Percentiles rank a stretch among this genome's conserved stretches.
These are phyloP conservation scores for Drosophila incognita DNA, from an alignment of 2,888 invertebrate genomes.

Conservation along the genomic window DNA sequence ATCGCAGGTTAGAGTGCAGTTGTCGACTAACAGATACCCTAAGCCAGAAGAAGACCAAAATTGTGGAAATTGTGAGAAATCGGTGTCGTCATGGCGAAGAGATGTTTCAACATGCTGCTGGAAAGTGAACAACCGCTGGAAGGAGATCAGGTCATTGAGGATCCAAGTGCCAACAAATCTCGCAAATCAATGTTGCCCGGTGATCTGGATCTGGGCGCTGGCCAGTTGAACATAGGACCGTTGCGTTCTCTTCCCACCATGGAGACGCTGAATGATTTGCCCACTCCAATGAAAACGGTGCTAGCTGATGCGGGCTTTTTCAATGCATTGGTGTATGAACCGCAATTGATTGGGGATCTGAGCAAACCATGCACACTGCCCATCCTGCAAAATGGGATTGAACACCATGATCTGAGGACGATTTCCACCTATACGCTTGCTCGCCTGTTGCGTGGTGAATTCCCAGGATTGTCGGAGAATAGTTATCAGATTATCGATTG, in stretches of 20 bases:
- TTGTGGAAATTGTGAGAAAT: conserved; percentile 1
- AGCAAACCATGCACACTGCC: conserved; percentile 91
- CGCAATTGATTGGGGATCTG: conserved; percentile 94
- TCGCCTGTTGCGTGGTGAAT: conserved; percentile 90
- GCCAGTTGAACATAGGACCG: conserved; percentile 83
- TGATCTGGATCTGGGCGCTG: conserved; percentile 87
- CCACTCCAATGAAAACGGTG: conserved; percentile 85
- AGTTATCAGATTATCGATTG: conserved; percentile 93
- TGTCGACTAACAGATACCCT: too few species aligned
- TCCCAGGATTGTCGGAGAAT: conserved; percentile 87
- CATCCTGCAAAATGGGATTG: conserved; percentile 86
- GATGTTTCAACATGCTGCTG: conserved; percentile 32
- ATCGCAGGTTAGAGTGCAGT: conserved; percentile 49
- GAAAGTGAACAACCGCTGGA: conserved; percentile 6
- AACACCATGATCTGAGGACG: conserved; percentile 92
- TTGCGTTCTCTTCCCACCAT: conserved; percentile 85
- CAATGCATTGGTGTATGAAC: conserved; percentile 89
- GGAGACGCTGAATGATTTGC: conserved; percentile 67
- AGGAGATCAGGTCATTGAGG: conserved; percentile 7
- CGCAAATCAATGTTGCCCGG: conserved; percentile 82
- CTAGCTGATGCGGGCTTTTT: conserved; percentile 91
- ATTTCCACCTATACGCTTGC: conserved; percentile 91
- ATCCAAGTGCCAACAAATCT: conserved; percentile 34
- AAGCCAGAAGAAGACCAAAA: background rate
- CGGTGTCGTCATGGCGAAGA: conserved; percentile 26